A percentile compares a stretch with the other conserved stretches of the same genome.
Conservation (phyloP, 2,888 invertebrate genomes). For the Plagodis dolabraria region DNA sequence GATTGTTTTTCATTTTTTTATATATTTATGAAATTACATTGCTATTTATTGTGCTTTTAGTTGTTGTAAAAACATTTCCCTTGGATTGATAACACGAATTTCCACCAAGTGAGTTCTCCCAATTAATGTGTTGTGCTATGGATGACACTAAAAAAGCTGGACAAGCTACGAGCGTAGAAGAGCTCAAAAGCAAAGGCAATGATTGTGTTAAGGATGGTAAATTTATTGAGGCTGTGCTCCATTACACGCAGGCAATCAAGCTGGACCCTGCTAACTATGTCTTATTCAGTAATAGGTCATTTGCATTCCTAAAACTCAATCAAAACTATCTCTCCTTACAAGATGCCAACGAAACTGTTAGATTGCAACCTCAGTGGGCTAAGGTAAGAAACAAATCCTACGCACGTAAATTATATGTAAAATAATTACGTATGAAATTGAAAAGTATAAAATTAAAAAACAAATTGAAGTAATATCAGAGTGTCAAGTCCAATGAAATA, state of each 20-base stretch:
- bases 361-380: slow-evolving; percentile 90
- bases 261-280: slow-evolving; percentile 88
- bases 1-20: too few species aligned
- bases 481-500: neutral
- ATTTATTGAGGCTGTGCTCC: slow-evolving; percentile 90
- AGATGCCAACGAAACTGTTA: slow-evolving; percentile 91
- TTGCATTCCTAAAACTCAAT: slow-evolving; percentile 90
- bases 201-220: slow-evolving; percentile 89
- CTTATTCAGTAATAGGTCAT: slow-evolving; percentile 92
- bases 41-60: too few species aligned
- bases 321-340: slow-evolving; percentile 91
- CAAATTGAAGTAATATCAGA: too few species aligned
- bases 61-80: too few species aligned
- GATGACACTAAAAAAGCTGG: slow-evolving; percentile 66
- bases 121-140: slow-evolving; percentile 44
- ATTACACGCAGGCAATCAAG: slow-evolving; percentile 92
- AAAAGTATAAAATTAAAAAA: too few species aligned
- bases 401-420: neutral
- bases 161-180: slow-evolving; percentile 74
- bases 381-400: slow-evolving; percentile 80
- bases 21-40: too few species aligned
- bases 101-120: too few species aligned
- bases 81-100: too few species aligned
- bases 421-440: neutral
- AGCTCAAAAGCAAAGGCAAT: slow-evolving; percentile 90